Conservation (phyloP, 2,113 vertebrate species). For the Malurus cyaneus region DNA sequence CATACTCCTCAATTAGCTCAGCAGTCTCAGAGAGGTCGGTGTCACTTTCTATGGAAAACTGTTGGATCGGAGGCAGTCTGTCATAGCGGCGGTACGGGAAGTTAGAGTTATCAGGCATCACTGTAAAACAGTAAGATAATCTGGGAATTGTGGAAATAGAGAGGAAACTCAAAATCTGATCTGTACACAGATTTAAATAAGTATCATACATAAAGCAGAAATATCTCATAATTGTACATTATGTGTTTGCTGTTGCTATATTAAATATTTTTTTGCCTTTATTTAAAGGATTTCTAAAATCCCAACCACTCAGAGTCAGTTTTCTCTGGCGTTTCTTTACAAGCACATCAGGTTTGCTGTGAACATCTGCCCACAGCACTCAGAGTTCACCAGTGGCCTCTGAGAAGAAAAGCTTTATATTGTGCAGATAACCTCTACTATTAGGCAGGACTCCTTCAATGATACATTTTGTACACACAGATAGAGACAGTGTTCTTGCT, state of each 20-base stretch:
- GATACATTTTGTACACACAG: background rate
- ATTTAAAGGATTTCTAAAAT: background rate
- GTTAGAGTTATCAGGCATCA: slow-evolving; percentile 92
- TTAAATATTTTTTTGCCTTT: background rate
- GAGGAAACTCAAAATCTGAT: background rate
- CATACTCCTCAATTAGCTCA: slow-evolving; percentile 96
- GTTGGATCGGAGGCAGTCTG: slow-evolving; percentile 95
- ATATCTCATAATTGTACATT: background rate
- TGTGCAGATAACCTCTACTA: background rate
- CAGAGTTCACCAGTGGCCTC: background rate
- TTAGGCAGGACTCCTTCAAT: background rate
- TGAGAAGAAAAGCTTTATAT: background rate
- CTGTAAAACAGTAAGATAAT: slow-evolving; percentile 76
- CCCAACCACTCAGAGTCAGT: background rate
- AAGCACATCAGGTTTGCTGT: background rate
- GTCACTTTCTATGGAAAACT: slow-evolving; percentile 98
- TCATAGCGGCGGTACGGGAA: slow-evolving; percentile 95
- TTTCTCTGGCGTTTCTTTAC: background rate
- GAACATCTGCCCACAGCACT: background rate
- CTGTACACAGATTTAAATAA: background rate
- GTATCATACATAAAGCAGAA: background rate
- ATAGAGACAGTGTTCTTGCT: background rate
- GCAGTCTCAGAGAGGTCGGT: slow-evolving; percentile 97
- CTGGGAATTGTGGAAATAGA: slow-evolving; percentile 34
- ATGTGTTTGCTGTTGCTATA: background rate